Evolutionary conservation across 1,140 invertebrate species (phyloP), one percentile per base, ranked within the genome.

Genomic region (Cydia splendana): DNA sequence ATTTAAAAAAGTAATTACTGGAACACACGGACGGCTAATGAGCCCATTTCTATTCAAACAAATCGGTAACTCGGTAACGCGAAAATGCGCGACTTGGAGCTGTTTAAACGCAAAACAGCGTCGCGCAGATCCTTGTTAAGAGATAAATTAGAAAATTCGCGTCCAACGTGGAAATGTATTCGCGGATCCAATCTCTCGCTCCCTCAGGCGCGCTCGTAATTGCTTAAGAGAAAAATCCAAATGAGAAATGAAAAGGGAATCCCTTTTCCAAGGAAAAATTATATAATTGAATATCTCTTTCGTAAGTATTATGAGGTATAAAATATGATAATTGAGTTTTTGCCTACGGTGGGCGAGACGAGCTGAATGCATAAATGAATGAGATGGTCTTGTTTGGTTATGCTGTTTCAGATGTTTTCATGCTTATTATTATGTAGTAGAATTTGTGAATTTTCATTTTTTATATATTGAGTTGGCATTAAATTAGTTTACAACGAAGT

Each of bases 221-320:
- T 92, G 90, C 90, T 93, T 93, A 93, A 93, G 91, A 92, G 91
- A 93, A 93, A 93, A 93, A 93, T 93, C 91, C 90, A 92, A 93
- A 93, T 93, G 91, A 93, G 91, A 93, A 93, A 93, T 91, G 89
- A 92, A 91, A 91, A 93, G 91, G 91, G 89, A 92, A 84, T 91
- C 87, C 87, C 87, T 91, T 91, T 93, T 88, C 88, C 89, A 83
- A 91, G 88, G 87, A 90, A 91, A 91, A 93, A 92, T 93, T 91
- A 91, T 91, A 93, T 93, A 93, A 93, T 93, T 91, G 90, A 93
- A 93, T 93, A 92, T 92, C 89, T 91, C 82, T 90, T 87, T 90
- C 89, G 87, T 93, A 91, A 91, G 89, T 88, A 93, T 93, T 91
- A 93, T 91, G 90, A 92, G 89, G 90, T 93, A 93, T 93, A 93